Evolutionary conservation across 2,888 invertebrate species (phyloP), one percentile per base, ranked within the genome.

Genomic region (Cryptus armator): DNA sequence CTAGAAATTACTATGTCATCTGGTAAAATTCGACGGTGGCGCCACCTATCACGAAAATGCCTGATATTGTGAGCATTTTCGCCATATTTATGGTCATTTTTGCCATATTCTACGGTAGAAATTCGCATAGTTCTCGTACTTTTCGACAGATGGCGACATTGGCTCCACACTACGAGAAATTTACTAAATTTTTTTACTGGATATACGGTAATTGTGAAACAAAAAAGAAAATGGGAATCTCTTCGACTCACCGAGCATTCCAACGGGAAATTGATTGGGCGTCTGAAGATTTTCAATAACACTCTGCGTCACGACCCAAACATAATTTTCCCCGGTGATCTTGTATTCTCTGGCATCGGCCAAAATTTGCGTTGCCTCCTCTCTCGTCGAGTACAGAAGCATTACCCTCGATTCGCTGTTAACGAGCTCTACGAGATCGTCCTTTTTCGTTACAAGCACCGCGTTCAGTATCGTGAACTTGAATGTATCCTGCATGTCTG

Each of bases 251-350:
- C 97, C 98, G 74, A 98, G 95, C 98, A 98, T 98, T 80, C 98
- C 98, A 44, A 98, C 97, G 0, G 98, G 98, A 94, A 98, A 98
- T 92, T 97, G 96, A 72, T 95, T 95, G 37, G 96, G 96, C 9
- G 96, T 96, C 90, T 97, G 97, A 91, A 96, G 95, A 89, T 97
- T 97, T 90, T 97, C 97, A 83, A 98, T 97, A 88, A 98, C 98
- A 92, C 98, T 98, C 94, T 99, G 99, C 71, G 98, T 98, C 24
- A 98, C 99, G 82, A 99, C 98, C 99, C 99, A 99, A 10, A 99
- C 98, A 94, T 98, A 99, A 94, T 98, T 98, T 94, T 98, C 98
- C 9, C 97, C 97, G 4, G 97, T 97, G 86, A 98, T 96, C 88
- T 97, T 97, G 89, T 96, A 95, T 89, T 96, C 96, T 81, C 96